Evolutionary conservation across 2,113 vertebrate genomes (phyloP).

Genomic region (Typhlomys cinereus): DNA sequence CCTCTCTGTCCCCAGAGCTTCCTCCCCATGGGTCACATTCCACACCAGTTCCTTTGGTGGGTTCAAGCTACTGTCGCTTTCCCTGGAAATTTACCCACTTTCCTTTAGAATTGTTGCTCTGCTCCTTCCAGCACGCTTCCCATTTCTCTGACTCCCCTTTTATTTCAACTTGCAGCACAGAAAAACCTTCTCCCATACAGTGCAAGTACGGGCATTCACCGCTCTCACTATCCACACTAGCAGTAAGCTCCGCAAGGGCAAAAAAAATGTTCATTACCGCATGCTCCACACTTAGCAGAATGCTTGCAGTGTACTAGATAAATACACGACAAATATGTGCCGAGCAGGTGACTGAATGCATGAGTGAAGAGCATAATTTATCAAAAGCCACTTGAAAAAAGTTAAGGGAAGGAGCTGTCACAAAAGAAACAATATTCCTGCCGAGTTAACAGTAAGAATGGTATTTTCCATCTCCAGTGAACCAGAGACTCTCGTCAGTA

Average conservation of each 20-base stretch:
- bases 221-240: background rate
- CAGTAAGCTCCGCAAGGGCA: background rate
- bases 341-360: background rate
- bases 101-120: background rate
- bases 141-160: background rate
- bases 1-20: background rate
- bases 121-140: background rate
- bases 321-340: background rate
- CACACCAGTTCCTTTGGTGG: too few relatives aligned
- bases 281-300: background rate
- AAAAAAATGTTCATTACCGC: background rate
- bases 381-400: background rate
- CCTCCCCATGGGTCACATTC: background rate
- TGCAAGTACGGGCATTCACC: background rate
- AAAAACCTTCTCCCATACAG: background rate
- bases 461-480: background rate
- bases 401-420: background rate
- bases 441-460: too few relatives aligned
- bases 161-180: background rate
- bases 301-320: background rate
- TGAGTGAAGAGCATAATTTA: background rate
- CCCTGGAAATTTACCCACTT: background rate
- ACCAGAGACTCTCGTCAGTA: background rate
- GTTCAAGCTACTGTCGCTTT: background rate
- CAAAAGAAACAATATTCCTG: background rate